Evolutionary conservation across 2,113 vertebrate species (phyloP).

Genomic region (Eidolon helvum): DNA sequence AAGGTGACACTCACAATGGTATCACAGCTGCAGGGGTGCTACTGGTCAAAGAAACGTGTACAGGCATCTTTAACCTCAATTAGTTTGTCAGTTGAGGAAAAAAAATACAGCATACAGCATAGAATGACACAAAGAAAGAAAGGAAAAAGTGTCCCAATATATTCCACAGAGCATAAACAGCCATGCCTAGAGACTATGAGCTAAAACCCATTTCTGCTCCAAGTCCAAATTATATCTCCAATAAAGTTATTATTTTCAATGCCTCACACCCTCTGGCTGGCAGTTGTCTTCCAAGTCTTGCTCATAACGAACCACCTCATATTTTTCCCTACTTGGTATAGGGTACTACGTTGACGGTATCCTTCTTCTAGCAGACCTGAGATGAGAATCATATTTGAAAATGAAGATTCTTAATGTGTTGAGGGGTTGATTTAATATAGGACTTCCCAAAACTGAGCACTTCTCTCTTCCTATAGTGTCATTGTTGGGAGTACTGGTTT

Average conservation of each 20-base stretch:
- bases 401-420: neutral
- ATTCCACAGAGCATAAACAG: neutral
- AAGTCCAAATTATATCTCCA: neutral
- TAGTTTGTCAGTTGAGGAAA: neutral
- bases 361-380: neutral
- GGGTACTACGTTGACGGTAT: neutral
- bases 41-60: constrained; percentile 16
- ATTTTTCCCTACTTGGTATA: neutral
- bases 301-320: neutral
- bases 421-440: neutral
- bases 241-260: neutral
- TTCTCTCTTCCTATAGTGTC: neutral
- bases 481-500: neutral
- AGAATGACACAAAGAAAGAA: constrained; percentile 26
- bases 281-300: neutral
- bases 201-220: neutral
- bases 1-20: neutral
- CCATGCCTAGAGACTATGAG: neutral
- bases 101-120: neutral
- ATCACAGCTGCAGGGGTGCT: neutral
- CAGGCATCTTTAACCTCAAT: neutral
- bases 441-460: neutral
- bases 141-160: neutral
- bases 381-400: neutral
- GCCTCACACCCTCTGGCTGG: neutral